These are phyloP conservation scores for Chironomus striatipennis DNA, from an alignment of 1,140 invertebrate species.

Conservation along the genomic window DNA sequence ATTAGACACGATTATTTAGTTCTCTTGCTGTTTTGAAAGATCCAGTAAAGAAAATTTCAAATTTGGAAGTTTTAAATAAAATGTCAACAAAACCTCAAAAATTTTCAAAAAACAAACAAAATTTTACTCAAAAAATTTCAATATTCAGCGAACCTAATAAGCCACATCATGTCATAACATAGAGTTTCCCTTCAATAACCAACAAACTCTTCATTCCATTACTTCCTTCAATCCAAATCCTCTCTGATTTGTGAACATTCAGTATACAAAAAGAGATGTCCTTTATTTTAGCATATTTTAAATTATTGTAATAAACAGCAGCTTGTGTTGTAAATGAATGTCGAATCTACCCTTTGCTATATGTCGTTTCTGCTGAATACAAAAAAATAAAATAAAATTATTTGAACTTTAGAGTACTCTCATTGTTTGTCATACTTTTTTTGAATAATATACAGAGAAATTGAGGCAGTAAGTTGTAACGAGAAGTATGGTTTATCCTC, in stretches of 20 bases:
- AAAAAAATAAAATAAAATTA: background rate
- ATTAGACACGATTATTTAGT: no score
- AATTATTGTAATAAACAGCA: no score
- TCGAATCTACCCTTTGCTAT: background rate
- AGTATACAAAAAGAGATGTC: background rate
- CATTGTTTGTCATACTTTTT: constrained; percentile 11
- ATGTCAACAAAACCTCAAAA: no score
- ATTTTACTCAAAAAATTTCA: no score
- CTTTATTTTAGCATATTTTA: background rate
- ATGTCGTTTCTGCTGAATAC: background rate
- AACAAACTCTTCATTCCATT: background rate
- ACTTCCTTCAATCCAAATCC: background rate
- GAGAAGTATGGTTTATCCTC: background rate
- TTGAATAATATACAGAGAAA: background rate
- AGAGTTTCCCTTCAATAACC: no score
- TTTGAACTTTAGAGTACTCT: constrained; percentile 16
- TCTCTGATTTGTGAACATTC: background rate
- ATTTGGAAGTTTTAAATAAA: no score
- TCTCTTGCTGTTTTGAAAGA: no score
- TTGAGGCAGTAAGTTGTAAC: background rate
- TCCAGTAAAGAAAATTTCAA: no score
- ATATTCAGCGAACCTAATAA: no score
- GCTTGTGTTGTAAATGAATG: no score
- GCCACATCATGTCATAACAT: no score
- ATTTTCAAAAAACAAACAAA: no score